Conservation (phyloP, 1,140 invertebrate genomes). For the Sinonovacula constricta region DNA sequence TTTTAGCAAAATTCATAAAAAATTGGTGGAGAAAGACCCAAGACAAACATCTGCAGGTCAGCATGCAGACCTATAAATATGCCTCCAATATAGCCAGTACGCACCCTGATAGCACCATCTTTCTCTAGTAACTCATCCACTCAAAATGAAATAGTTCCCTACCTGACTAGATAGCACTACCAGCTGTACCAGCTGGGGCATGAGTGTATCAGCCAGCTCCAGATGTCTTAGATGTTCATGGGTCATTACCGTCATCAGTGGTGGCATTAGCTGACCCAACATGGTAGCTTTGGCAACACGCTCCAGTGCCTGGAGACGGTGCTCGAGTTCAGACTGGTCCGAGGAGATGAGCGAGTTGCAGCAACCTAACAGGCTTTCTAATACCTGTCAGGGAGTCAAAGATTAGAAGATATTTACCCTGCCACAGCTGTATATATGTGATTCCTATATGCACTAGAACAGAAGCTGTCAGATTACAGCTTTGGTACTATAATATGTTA, state of each 20-base stretch:
- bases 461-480: too few species aligned
- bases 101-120: too few species aligned
- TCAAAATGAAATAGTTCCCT: conserved; percentile 1
- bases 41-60: not conserved
- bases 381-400: too few species aligned
- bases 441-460: too few species aligned
- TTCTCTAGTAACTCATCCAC: not conserved
- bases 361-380: conserved; percentile 73
- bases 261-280: conserved; percentile 76
- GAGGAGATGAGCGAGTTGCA: conserved; percentile 67
- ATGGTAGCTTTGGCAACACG: conserved; percentile 75
- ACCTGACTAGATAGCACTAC: conserved; percentile 76
- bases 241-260: conserved; percentile 74
- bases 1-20: not conserved
- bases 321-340: conserved; percentile 66
- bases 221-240: conserved; percentile 71
- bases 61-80: not conserved
- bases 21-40: not conserved
- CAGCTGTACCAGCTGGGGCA: conserved; percentile 74
- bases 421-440: too few species aligned
- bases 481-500: too few species aligned
- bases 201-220: conserved; percentile 71
- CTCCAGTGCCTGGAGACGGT: conserved; percentile 72
- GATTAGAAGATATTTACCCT: too few species aligned
- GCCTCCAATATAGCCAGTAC: not conserved